phyloP scores from a whole-genome alignment of 53 echinoderm and acorn worm genomes.

The Hippasteria phrygiana region DNA sequence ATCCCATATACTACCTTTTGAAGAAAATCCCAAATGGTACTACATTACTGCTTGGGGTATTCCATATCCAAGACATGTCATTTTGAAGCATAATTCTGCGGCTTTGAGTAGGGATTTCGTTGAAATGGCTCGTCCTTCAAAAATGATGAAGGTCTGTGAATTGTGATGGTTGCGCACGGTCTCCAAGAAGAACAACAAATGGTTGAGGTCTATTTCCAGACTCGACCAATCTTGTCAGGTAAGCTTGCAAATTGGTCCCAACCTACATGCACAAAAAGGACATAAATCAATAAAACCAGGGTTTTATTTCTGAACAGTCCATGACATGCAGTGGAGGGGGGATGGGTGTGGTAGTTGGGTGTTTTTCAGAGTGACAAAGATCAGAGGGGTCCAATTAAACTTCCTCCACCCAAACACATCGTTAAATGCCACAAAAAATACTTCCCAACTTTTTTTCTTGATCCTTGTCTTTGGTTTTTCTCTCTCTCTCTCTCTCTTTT shows the following conservation, averaged over 20 bases:
- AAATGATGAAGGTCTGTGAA: slow-evolving; percentile 61
- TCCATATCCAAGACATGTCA: slow-evolving; percentile 67
- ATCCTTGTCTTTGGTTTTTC: no score
- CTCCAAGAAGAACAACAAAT: slow-evolving; percentile 70
- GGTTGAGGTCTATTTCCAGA: slow-evolving; percentile 69
- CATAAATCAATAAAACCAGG: neutral
- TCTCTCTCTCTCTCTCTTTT: no score
- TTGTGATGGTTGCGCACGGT: slow-evolving; percentile 23
- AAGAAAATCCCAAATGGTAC: slow-evolving; percentile 75
- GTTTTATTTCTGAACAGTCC: neutral
- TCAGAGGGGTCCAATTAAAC: no score
- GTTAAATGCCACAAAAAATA: no score
- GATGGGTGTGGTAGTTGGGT: neutral
- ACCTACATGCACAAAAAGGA: slow-evolving; percentile 42
- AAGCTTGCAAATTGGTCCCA: slow-evolving; percentile 72
- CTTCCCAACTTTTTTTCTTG: no score
- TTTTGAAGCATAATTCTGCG: slow-evolving; percentile 68
- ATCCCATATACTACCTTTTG: slow-evolving; percentile 73
- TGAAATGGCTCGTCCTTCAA: slow-evolving; percentile 71
- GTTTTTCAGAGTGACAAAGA: neutral
- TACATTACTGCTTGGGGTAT: slow-evolving; percentile 69
- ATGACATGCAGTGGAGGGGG: neutral
- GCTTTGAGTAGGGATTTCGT: slow-evolving; percentile 71
- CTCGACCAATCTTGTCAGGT: slow-evolving; percentile 38
- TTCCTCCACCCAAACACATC: no score